Evolutionary conservation across 2,888 invertebrate genomes (phyloP).

Genomic region (Osedax frankpressi): DNA sequence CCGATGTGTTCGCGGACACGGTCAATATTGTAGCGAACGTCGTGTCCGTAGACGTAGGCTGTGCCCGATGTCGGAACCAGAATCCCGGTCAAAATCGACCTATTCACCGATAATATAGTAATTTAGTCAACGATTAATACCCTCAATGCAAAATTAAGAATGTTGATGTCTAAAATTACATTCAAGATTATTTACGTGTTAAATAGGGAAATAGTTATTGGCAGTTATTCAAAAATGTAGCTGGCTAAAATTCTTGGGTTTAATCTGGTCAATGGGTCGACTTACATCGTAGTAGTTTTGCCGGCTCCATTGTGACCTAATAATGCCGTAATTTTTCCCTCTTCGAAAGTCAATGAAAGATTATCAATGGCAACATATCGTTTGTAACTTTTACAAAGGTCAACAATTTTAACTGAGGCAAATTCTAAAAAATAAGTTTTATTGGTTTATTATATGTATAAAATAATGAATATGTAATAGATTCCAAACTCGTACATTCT

Average conservation of each 20-base stretch:
- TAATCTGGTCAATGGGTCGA: too few species aligned
- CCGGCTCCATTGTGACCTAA: constrained; percentile 82
- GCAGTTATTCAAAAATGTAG: neutral
- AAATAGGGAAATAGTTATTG: neutral
- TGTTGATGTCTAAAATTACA: too few species aligned
- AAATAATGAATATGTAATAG: too few species aligned
- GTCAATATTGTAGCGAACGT: constrained; percentile 57
- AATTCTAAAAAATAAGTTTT: too few species aligned
- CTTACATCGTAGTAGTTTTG: constrained; percentile 75
- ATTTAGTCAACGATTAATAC: too few species aligned
- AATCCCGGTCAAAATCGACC: constrained; percentile 53
- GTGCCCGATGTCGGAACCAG: constrained; percentile 63
- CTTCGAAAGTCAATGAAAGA: constrained; percentile 64
- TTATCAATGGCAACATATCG: constrained; percentile 53
- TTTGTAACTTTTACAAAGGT: constrained; percentile 53
- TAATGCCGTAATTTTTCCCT: constrained; percentile 71
- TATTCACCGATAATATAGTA: too few species aligned
- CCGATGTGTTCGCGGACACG: constrained; percentile 62
- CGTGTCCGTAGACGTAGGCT: constrained; percentile 60
- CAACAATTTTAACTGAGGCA: constrained; percentile 62
- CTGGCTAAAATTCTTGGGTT: too few species aligned
- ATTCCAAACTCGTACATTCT: too few species aligned
- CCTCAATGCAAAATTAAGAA: too few species aligned
- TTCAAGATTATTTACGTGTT: too few species aligned
- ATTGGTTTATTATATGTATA: too few species aligned